phyloP scores from a whole-genome alignment of 2,113 vertebrate species.

The Lycocorax pyrrhopterus region DNA sequence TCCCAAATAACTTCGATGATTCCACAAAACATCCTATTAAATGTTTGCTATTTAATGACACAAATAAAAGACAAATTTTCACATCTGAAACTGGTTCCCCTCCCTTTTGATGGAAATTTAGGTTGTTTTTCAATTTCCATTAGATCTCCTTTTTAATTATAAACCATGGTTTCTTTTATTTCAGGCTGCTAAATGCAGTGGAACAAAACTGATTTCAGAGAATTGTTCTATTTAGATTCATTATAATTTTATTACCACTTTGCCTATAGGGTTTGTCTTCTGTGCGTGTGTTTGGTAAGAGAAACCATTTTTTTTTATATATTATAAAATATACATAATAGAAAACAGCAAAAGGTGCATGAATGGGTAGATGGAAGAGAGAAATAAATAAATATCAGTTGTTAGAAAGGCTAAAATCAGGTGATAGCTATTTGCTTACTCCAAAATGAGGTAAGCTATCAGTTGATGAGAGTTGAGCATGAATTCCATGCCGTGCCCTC shows the following conservation, averaged over 20 bases:
- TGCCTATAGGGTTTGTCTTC: background rate
- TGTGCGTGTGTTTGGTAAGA: background rate
- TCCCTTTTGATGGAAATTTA: background rate
- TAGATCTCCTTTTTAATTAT: background rate
- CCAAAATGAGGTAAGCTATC: background rate
- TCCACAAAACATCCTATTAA: background rate
- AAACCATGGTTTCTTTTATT: background rate
- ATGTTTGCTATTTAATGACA: background rate
- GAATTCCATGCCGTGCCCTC: background rate
- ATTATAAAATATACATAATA: background rate
- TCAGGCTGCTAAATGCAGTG: constrained; percentile 30
- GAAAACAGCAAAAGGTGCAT: background rate
- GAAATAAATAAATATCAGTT: background rate
- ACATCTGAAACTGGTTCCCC: background rate
- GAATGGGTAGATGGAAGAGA: background rate
- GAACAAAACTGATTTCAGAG: constrained; percentile 34
- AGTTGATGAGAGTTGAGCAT: background rate
- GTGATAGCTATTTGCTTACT: background rate
- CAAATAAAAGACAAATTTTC: background rate
- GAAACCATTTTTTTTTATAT: background rate
- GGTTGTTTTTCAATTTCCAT: background rate
- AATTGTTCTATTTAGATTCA: constrained; percentile 18
- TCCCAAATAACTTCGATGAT: background rate
- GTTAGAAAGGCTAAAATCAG: background rate
- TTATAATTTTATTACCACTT: constrained; percentile 35